Evolutionary conservation across 2,888 invertebrate species (phyloP).

Genomic region (Coenonympha arcania): DNA sequence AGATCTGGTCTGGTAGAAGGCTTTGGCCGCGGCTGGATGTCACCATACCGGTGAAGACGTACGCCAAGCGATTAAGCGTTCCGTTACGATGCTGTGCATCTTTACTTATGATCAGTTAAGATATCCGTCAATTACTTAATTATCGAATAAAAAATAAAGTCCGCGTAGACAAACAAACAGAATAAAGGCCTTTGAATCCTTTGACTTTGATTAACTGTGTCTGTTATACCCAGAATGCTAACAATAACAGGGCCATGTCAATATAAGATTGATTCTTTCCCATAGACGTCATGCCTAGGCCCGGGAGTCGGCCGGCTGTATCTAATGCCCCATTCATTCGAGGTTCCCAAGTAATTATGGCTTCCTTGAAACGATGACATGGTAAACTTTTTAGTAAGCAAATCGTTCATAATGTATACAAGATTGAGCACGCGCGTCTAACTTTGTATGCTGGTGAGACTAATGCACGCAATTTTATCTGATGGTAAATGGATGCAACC

Average conservation of each 20-base stretch:
- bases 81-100: too few relatives aligned
- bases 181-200: neutral
- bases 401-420: neutral
- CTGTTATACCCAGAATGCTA: neutral
- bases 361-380: slow-evolving; percentile 42
- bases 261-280: slow-evolving; percentile 58
- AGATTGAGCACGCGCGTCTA: neutral
- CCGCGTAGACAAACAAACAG: neutral
- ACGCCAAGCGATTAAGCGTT: too few relatives aligned
- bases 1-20: too few relatives aligned
- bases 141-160: too few relatives aligned
- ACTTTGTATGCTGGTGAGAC: too few relatives aligned
- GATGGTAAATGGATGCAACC: too few relatives aligned
- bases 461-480: too few relatives aligned
- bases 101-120: too few relatives aligned
- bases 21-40: too few relatives aligned
- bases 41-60: too few relatives aligned
- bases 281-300: slow-evolving; percentile 35
- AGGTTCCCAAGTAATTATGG: slow-evolving; percentile 39
- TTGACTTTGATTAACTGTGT: neutral
- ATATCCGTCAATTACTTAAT: too few relatives aligned
- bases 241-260: slow-evolving; percentile 44
- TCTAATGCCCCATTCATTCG: slow-evolving; percentile 46
- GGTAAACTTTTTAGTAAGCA: neutral
- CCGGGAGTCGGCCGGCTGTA: slow-evolving; percentile 30